phyloP scores from a whole-genome alignment of 92 coral and sea anemone genomes.

The Porites evermanni region DNA sequence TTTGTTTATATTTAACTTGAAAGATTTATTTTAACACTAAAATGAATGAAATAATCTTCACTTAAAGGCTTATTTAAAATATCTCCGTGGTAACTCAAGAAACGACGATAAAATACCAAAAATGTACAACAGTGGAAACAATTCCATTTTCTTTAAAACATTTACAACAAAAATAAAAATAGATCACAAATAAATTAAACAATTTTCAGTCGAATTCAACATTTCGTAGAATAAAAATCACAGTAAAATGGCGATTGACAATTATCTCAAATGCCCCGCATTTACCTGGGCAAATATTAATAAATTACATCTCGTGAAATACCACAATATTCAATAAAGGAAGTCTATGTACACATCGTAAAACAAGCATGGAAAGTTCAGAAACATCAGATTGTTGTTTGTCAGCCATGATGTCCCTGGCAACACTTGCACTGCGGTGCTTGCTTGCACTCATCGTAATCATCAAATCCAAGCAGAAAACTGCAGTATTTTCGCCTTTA shows the following conservation, averaged over 20 bases:
- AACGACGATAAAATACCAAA: neutral
- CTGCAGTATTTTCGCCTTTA: neutral
- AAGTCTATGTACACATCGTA: neutral
- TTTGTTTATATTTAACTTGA: conserved; percentile 1
- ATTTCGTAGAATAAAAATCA: neutral
- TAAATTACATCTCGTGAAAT: conserved; percentile 13
- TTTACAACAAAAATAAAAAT: conserved; percentile 5
- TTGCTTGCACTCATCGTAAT: neutral
- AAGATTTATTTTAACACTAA: neutral
- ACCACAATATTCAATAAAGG: neutral
- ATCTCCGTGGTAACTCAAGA: neutral
- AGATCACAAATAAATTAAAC: neutral
- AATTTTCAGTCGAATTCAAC: neutral
- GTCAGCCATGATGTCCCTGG: no score
- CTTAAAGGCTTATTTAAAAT: neutral
- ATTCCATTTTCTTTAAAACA: neutral
- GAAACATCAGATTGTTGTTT: neutral
- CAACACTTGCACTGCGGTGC: no score
- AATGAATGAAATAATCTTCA: neutral
- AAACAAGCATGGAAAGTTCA: neutral
- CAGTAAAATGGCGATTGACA: neutral
- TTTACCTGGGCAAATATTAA: conserved; percentile 1
- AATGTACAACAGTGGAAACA: neutral
- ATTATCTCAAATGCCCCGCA: neutral
- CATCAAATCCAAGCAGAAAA: neutral